These are phyloP conservation scores for Argyrosomus regius DNA, from an alignment of 2,797 vertebrate species.

Conservation along the genomic window DNA sequence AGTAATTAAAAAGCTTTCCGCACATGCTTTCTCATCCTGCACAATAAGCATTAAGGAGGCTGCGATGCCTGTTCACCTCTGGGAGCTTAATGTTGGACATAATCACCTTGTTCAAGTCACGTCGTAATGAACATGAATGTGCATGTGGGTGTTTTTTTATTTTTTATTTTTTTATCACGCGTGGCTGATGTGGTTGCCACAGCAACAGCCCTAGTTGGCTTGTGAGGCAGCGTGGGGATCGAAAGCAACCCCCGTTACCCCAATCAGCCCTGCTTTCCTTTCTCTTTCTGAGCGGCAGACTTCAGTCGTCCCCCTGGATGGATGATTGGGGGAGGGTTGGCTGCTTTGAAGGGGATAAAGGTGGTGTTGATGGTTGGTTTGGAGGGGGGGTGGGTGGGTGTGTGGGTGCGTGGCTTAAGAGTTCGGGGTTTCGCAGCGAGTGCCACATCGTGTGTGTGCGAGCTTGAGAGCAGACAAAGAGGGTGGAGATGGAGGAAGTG, in stretches of 20 bases:
- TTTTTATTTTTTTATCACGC: constrained; percentile 42
- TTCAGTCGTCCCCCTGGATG: constrained; percentile 37
- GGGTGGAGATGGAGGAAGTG: constrained; percentile 64
- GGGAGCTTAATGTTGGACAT: constrained; percentile 24
- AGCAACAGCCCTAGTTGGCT: constrained; percentile 78
- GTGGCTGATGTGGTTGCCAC: constrained; percentile 79
- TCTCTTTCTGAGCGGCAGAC: constrained; percentile 58
- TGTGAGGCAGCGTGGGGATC: constrained; percentile 64
- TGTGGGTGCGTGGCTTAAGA: constrained; percentile 5
- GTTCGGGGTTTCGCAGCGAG: constrained; percentile 34
- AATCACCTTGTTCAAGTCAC: constrained; percentile 40
- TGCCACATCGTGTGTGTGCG: constrained; percentile 21
- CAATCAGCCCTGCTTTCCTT: constrained; percentile 59
- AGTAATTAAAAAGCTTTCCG: constrained; percentile 71
- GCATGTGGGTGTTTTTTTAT: constrained; percentile 10
- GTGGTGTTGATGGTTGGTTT: constrained; percentile 11
- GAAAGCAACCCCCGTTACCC: constrained; percentile 60
- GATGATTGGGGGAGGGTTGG: constrained; percentile 49
- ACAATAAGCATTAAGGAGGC: constrained; percentile 28
- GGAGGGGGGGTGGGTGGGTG: neutral
- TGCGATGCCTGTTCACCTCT: constrained; percentile 28
- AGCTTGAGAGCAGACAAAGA: constrained; percentile 55
- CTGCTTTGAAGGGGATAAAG: constrained; percentile 47
- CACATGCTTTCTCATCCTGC: constrained; percentile 38
- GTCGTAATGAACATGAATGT: constrained; percentile 49